Base-by-base conservation (phyloP, 2,888 invertebrate genomes). In the Trissolcus japonicus region DNA sequence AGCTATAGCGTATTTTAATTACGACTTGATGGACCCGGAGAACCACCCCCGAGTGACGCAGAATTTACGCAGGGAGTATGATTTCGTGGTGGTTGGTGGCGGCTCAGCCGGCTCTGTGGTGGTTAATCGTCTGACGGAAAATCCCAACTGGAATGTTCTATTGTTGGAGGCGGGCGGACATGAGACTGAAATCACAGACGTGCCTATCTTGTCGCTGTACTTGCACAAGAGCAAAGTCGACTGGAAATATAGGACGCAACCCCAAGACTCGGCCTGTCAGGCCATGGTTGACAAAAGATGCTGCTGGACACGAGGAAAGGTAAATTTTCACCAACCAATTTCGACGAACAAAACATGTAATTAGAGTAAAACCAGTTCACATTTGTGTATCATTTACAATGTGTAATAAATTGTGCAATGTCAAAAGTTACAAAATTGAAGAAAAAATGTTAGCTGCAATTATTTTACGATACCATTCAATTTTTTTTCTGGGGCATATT, bases 161-260 rank as follows among this genome's bases (percentile, higher is more conserved):
- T 88, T 96, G 11, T 84, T 96, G 53, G 96, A 96, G 88, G 96
- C 96, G 0, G 96, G 96, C 9, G 96, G 95, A 0, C 95, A 95
- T 80, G 96, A 96, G 87, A 95, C 95, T 0, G 95, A 96, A 85
- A 94, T 96, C 56, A 94, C 95, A 0, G 96, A 96, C 86, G 96
- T 96, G 3, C 96, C 96, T 0, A 91, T 96, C 57, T 89, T 96
- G n/a, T 96, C 96, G 50, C 88, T 96, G 54, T 97, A 95, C 88
- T 91, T 97, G 84, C 97, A 97, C 89, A 95, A 96, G 84, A 96
- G 96, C 87, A 95, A 95, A 90, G 87, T 96, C 83, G 97, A 97
- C 88, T 97, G 97, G 97, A 95, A 95, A 84, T 97, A 96, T 89
- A 94, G 96, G 81, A 94, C 96, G 0, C 95, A 96, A 87, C 94